Percentiles rank a stretch among this genome's conserved stretches.
Conservation (phyloP, 2,888 invertebrate genomes). For the Aphodius sticticus region DNA sequence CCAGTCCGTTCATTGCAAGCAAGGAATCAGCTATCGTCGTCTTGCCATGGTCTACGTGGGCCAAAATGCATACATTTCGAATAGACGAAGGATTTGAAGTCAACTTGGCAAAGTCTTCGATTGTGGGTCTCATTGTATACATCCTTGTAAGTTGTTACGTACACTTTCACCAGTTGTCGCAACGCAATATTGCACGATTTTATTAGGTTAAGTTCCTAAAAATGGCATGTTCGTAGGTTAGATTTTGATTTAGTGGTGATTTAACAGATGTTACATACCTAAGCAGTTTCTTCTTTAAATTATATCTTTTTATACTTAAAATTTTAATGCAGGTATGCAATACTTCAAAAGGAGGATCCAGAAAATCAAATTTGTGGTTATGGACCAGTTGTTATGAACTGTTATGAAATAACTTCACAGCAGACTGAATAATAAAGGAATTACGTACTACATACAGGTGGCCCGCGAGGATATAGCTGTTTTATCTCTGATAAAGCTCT, state of each 20-base stretch:
- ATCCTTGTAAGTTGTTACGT: background rate
- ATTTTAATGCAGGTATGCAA: background rate
- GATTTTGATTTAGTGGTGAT: background rate
- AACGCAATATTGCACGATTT: background rate
- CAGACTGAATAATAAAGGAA: no score
- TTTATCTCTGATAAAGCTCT: no score
- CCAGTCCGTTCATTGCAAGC: conserved; percentile 92
- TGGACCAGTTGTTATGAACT: background rate
- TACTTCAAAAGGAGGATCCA: background rate
- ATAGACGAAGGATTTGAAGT: conserved; percentile 58
- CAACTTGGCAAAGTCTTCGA: conserved; percentile 17
- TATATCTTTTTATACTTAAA: no score
- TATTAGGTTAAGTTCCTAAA: background rate
- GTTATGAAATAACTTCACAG: background rate
- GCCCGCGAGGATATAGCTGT: no score
- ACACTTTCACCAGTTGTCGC: background rate
- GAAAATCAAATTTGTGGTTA: background rate
- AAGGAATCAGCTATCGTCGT: conserved; percentile 94
- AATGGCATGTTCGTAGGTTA: background rate
- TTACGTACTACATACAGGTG: no score
- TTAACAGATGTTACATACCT: background rate
- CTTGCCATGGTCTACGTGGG: conserved; percentile 99
- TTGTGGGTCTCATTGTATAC: conserved; percentile 23
- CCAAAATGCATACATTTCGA: conserved; percentile 95
- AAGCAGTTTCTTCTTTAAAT: background rate